phyloP scores from a whole-genome alignment of 2,113 vertebrate species.

The Cephalopterus ornatus region DNA sequence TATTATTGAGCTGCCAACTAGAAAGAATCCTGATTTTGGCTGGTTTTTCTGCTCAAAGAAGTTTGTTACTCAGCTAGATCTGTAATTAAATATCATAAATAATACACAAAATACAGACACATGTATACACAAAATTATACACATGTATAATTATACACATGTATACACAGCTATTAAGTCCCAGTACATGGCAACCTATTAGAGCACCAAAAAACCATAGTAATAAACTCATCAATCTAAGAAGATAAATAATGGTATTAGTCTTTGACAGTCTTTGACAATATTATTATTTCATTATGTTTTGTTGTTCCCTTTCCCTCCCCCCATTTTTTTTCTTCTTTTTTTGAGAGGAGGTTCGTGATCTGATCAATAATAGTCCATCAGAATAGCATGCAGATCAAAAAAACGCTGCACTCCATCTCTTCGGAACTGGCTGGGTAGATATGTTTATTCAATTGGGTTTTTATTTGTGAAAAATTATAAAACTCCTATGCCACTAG shows the following conservation, averaged over 20 bases:
- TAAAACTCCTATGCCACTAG: background rate
- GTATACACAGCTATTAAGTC: background rate
- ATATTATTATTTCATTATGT: background rate
- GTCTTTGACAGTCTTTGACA: background rate
- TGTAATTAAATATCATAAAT: background rate
- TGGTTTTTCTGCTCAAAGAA: background rate
- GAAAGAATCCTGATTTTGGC: background rate
- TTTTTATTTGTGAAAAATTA: background rate
- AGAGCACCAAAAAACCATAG: background rate
- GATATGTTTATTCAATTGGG: background rate
- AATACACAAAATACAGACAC: background rate
- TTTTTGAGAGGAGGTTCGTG: background rate
- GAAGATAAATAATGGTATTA: background rate
- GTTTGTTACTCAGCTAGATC: background rate
- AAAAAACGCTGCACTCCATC: background rate
- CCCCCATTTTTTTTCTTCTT: rapidly evolving
- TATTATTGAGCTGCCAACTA: background rate
- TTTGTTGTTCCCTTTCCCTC: background rate
- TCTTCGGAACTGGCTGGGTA: background rate
- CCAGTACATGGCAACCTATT: background rate
- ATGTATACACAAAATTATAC: too few species aligned
- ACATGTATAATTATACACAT: too few species aligned
- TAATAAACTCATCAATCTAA: background rate
- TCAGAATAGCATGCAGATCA: background rate
- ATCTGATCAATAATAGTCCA: background rate